A percentile compares a stretch with the other conserved stretches of the same genome.
phyloP scores from a whole-genome alignment of 1,140 invertebrate species.

The Macrotrachela quadricornifera region DNA sequence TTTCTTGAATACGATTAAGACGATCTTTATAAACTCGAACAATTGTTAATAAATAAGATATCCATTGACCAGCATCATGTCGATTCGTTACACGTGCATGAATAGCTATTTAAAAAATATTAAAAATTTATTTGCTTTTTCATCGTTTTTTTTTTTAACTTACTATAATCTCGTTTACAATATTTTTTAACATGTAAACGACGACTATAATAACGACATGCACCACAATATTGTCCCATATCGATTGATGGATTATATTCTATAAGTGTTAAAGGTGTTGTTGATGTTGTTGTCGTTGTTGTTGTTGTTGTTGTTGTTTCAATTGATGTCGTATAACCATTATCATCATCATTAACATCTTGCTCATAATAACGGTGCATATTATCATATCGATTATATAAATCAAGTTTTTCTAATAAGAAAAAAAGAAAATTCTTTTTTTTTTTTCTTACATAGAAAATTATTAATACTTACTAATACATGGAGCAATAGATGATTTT shows the following conservation, averaged over 20 bases:
- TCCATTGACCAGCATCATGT: slow-evolving; percentile 11
- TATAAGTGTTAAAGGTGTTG: background rate
- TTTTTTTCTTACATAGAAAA: background rate
- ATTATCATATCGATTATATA: no score
- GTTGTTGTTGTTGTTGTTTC: background rate
- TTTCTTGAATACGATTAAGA: no score
- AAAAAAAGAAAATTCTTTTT: background rate
- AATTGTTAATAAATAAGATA: slow-evolving; percentile 44
- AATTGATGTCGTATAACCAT: background rate
- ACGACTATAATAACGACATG: slow-evolving; percentile 58
- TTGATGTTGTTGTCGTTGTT: background rate
- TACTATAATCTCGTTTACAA: slow-evolving; percentile 89
- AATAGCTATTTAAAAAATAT: slow-evolving; percentile 8
- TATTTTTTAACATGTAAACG: slow-evolving; percentile 79
- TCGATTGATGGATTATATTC: slow-evolving; percentile 8
- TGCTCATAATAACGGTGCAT: no score
- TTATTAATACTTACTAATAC: slow-evolving; percentile 49
- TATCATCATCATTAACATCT: no score
- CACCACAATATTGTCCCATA: slow-evolving; percentile 43
- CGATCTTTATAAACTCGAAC: slow-evolving; percentile 46
- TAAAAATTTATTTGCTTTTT: background rate
- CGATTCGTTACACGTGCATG: no score
- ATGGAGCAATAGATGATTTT: slow-evolving; percentile 81
- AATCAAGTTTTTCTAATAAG: no score
- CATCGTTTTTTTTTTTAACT: slow-evolving; percentile 28